Base-by-base conservation (phyloP, 64 coral and sea anemone genomes). In the Montipora foliosa region DNA sequence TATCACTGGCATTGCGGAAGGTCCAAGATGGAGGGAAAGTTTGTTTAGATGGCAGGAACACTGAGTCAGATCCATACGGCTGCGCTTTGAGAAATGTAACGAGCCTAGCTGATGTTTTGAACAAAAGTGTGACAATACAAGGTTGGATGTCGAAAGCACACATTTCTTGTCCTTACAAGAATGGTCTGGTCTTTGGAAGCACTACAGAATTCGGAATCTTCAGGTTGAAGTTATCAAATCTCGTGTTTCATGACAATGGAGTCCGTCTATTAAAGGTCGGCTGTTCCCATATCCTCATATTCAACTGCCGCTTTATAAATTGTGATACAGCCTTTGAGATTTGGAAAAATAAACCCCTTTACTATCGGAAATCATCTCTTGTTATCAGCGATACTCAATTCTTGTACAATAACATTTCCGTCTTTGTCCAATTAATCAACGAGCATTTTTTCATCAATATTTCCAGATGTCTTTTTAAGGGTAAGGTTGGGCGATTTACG, bases 61-160 rank as follows among this genome's bases (percentile, higher is more conserved):
- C 66, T 21, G 64, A 86, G 15, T 72, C 46, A 86, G 7, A 86
- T 86, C 66, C 82, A 50, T 86, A 86, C 44, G 37, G 66, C 44
- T 86, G 66, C 14, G 46, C 53, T 57, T 57, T 57, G 53, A 57
- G 11, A 57, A 57, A 57, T 57, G 53, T 57, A 6, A 57, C 53
- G 53, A 57, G 11, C 6, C 53, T 5, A 4, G 11, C 6, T 11
- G 53, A 57, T 57, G 6, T 8, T 11, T 57, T 86, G 47, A 4
- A 1, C 19, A 86, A 71, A 86, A 71, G 64, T 72, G 4, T 86
- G 0, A 71, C 46, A 50, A 86, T 86, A 14, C 82, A 86, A 12
- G 46, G 82, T 71, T 48, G 47, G 45, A 14, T 22, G 2, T 12
- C 82, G 0, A 20, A 49, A 19, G 64, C 82, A 0, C 82, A 86